Evolutionary conservation across 2,888 invertebrate genomes (phyloP).

Genomic region (Thecophora atra): DNA sequence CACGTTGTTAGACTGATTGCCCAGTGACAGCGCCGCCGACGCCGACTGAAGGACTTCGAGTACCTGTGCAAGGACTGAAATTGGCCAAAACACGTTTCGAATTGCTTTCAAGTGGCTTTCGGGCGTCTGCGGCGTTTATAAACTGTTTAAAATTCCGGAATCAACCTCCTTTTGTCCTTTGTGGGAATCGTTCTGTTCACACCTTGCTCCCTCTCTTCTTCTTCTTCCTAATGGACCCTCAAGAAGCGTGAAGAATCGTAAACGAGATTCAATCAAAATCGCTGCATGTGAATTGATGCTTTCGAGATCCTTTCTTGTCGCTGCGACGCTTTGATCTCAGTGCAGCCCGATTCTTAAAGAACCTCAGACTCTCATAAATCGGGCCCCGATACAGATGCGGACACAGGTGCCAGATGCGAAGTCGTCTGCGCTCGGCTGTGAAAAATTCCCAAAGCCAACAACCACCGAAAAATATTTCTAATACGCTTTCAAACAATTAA

Average conservation of each 20-base stretch:
- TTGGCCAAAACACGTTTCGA: slow-evolving; percentile 28
- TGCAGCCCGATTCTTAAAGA: slow-evolving; percentile 16
- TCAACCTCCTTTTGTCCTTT: not conserved
- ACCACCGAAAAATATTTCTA: slow-evolving; percentile 32
- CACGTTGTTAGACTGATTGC: slow-evolving; percentile 38
- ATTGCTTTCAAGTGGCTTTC: slow-evolving; percentile 29
- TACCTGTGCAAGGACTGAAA: not conserved
- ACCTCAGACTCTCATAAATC: slow-evolving; percentile 1
- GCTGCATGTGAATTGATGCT: slow-evolving; percentile 26
- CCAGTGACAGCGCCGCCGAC: slow-evolving; percentile 23
- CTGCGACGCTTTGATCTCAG: slow-evolving; percentile 49
- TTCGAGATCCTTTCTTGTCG: slow-evolving; percentile 22
- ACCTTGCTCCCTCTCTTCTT: slow-evolving; percentile 26
- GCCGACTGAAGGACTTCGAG: not conserved
- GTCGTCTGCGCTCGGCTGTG: not conserved
- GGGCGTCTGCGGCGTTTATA: slow-evolving; percentile 32
- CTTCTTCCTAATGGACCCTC: slow-evolving; percentile 14
- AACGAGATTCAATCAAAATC: slow-evolving; percentile 50
- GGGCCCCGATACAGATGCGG: not conserved
- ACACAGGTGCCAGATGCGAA: not conserved
- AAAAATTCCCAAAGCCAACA: not conserved
- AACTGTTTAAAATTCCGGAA: slow-evolving; percentile 14
- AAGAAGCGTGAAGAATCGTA: slow-evolving; percentile 57
- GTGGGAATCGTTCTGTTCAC: slow-evolving; percentile 34
- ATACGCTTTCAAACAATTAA: slow-evolving; percentile 55